Evolutionary conservation across 1,140 invertebrate species (phyloP).

Genomic region (Xylocopa sonorina): DNA sequence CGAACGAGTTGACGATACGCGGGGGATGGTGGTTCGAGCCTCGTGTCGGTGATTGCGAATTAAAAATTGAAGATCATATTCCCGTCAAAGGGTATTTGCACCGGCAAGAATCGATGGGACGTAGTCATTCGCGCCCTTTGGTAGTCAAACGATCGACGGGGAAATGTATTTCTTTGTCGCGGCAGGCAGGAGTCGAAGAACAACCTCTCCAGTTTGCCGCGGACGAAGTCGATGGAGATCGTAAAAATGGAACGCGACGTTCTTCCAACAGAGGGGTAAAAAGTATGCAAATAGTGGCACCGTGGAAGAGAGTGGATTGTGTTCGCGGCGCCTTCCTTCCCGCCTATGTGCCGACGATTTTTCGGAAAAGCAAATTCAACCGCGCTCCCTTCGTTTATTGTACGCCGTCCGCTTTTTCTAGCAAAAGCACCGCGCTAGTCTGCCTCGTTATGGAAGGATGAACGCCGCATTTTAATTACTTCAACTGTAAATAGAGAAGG

Average conservation of each 20-base stretch:
- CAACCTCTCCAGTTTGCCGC: not conserved
- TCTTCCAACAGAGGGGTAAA: not conserved
- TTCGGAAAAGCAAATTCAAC: not conserved
- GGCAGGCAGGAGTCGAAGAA: not conserved
- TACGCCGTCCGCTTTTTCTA: not conserved
- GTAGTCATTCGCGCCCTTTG: not conserved
- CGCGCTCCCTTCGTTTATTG: not conserved
- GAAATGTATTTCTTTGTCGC: not conserved
- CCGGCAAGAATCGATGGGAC: not conserved
- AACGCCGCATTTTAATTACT: too few relatives aligned
- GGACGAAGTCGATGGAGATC: not conserved
- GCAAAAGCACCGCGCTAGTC: not conserved
- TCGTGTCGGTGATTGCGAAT: not conserved
- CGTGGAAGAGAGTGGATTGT: not conserved
- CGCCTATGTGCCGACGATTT: not conserved
- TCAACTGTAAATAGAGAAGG: too few relatives aligned
- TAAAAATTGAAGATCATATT: not conserved
- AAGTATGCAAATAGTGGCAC: slow-evolving; percentile 26
- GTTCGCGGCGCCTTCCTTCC: not conserved
- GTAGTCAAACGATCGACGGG: not conserved
- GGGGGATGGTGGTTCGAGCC: not conserved
- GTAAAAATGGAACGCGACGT: not conserved
- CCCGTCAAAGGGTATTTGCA: not conserved
- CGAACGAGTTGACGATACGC: not conserved
- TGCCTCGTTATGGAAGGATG: too few relatives aligned